Evolutionary conservation across 2,113 vertebrate genomes (phyloP).

Genomic region (Anhinga anhinga): DNA sequence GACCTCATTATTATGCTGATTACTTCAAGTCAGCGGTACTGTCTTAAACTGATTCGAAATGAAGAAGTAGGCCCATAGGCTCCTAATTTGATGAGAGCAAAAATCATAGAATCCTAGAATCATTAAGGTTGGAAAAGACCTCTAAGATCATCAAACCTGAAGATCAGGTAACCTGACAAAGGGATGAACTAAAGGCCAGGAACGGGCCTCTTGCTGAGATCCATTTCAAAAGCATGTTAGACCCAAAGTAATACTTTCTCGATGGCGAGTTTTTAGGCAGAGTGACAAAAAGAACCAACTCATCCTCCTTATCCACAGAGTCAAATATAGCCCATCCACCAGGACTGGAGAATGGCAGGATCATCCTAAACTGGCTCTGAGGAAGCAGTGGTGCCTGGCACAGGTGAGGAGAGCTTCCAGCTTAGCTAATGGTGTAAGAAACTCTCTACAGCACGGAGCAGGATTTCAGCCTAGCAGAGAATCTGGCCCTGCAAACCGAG

Average conservation of each 20-base stretch:
- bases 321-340: not conserved
- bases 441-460: not conserved
- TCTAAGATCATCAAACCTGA: too few species aligned
- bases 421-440: not conserved
- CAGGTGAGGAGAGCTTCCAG: not conserved
- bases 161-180: not conserved
- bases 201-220: not conserved
- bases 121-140: too few species aligned
- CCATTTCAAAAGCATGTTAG: not conserved
- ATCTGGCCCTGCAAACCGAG: not conserved
- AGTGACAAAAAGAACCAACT: not conserved
- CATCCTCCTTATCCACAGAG: not conserved
- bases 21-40: not conserved
- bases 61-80: not conserved
- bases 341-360: not conserved
- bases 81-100: not conserved
- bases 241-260: not conserved
- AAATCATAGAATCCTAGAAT: not conserved
- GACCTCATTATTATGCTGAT: not conserved
- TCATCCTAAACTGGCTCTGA: not conserved
- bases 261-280: not conserved
- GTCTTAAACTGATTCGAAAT: not conserved
- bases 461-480: not conserved
- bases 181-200: not conserved
- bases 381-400: not conserved